Conservation (phyloP, 2,797 vertebrate genomes). For the Catostomus latipinnis region DNA sequence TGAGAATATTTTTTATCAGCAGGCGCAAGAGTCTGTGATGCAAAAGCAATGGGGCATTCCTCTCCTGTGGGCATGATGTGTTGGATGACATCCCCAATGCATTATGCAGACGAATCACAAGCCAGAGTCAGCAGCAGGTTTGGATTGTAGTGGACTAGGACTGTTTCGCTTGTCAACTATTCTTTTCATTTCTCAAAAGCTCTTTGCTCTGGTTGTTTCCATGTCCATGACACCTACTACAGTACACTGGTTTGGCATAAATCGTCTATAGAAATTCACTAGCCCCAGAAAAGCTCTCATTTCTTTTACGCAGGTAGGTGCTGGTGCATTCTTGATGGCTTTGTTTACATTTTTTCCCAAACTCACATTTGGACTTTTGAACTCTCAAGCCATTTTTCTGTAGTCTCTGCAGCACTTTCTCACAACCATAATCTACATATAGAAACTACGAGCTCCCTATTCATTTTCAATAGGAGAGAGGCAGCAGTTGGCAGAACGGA, state of each 20-base stretch:
- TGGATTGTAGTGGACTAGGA: conserved; percentile 41
- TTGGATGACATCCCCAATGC: conserved; percentile 47
- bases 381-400: conserved; percentile 48
- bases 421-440: no score
- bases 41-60: conserved; percentile 31
- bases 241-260: conserved; percentile 46
- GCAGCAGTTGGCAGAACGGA: no score
- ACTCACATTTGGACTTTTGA: conserved; percentile 50
- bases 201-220: conserved; percentile 11
- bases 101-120: conserved; percentile 46
- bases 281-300: conserved; percentile 23
- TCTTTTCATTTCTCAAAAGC: conserved; percentile 46
- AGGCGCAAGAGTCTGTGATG: conserved; percentile 35
- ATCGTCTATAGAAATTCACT: conserved; percentile 40
- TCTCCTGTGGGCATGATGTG: conserved; percentile 44
- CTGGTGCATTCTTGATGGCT: conserved; percentile 38
- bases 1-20: not conserved
- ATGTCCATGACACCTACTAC: conserved; percentile 35
- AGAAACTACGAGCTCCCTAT: no score
- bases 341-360: conserved; percentile 30
- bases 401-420: conserved; percentile 32
- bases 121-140: conserved; percentile 30
- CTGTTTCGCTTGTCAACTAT: conserved; percentile 36
- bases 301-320: conserved; percentile 29
- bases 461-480: no score